Percentiles rank a stretch among this genome's conserved stretches.
Conservation (phyloP, 2,888 invertebrate species). For the Metellina segmentata region DNA sequence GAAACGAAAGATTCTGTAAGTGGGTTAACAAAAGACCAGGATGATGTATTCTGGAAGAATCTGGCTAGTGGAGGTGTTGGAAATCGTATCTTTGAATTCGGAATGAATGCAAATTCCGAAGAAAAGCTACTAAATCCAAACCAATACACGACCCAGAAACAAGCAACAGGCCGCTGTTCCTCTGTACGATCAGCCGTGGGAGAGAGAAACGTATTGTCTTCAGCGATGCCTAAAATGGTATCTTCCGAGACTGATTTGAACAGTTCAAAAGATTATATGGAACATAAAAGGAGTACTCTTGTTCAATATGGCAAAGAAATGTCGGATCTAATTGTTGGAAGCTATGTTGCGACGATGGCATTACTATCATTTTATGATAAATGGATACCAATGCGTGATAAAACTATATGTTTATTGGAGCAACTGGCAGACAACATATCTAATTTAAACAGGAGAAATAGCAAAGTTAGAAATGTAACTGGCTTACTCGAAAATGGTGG, state of each 20-base stretch:
- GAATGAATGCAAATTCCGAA: neutral
- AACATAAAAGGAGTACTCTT: neutral
- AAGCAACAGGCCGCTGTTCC: neutral
- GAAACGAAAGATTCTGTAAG: neutral
- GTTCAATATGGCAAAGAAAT: constrained; percentile 39
- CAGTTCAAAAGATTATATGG: neutral
- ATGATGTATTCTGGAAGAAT: neutral
- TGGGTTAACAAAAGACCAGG: neutral
- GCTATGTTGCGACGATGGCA: neutral
- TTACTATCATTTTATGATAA: constrained; percentile 26
- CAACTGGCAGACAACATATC: constrained; percentile 1
- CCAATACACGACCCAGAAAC: neutral
- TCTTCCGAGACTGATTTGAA: neutral
- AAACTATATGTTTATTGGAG: constrained; percentile 25
- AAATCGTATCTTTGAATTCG: neutral
- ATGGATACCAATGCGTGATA: constrained; percentile 5
- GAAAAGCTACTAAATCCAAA: neutral
- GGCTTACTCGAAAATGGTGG: neutral
- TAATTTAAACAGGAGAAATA: neutral
- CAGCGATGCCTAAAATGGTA: too few relatives aligned
- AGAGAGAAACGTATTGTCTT: neutral
- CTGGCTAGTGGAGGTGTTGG: neutral
- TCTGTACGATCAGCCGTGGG: neutral
- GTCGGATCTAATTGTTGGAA: constrained; percentile 35
- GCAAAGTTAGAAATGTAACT: neutral